A percentile compares a stretch with the other conserved stretches of the same genome.
Evolutionary conservation across 1,140 invertebrate species (phyloP).

Genomic region (Cecropterus lyciades): DNA sequence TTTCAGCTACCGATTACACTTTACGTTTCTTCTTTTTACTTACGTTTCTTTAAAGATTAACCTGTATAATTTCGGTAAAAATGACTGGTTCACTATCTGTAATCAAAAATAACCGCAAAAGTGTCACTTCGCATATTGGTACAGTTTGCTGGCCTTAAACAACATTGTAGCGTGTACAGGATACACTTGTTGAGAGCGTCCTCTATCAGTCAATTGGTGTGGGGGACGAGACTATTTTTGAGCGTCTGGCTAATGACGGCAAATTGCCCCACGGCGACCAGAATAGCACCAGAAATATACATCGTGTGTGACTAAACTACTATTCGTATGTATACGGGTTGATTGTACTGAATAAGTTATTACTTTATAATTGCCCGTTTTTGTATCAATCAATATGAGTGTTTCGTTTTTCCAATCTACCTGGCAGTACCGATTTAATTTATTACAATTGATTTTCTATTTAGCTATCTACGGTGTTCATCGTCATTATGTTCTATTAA

Average conservation of each 20-base stretch:
- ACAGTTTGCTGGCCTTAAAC: conserved; percentile 26
- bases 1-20: too few relatives aligned
- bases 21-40: too few relatives aligned
- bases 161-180: conserved; percentile 48
- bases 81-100: too few relatives aligned
- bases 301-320: conserved; percentile 44
- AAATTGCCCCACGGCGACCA: conserved; percentile 62
- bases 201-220: conserved; percentile 58
- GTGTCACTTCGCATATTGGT: not conserved
- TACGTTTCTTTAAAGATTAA: too few relatives aligned
- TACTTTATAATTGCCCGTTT: not conserved
- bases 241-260: conserved; percentile 59
- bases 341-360: conserved; percentile 22
- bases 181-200: conserved; percentile 55
- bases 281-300: conserved; percentile 57
- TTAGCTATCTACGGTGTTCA: not conserved
- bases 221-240: conserved; percentile 68
- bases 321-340: not conserved
- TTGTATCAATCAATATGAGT: conserved; percentile 5
- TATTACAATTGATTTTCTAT: conserved; percentile 13
- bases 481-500: not conserved
- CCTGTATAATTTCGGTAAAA: too few relatives aligned
- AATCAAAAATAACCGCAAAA: too few relatives aligned
- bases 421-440: conserved; percentile 1
- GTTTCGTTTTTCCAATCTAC: conserved; percentile 1